Evolutionary conservation across 2,797 vertebrate species (phyloP).

Genomic region (Amphiprion clarkii): DNA sequence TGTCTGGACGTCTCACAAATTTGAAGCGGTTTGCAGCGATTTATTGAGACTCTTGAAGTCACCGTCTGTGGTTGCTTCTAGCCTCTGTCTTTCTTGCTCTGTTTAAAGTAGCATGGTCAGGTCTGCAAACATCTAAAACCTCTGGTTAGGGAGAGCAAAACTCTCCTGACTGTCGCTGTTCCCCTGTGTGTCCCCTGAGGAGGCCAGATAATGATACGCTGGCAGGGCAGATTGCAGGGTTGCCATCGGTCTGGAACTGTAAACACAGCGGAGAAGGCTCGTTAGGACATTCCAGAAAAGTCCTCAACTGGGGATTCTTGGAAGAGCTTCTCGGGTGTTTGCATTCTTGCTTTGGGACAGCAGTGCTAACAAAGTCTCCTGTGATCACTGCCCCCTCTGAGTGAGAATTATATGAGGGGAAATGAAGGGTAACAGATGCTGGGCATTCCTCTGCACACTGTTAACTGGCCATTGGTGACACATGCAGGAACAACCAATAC

Average conservation of each 20-base stretch:
- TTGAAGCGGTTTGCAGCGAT: constrained; percentile 44
- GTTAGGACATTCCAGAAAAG: constrained; percentile 84
- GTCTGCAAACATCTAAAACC: constrained; percentile 50
- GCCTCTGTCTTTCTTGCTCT: constrained; percentile 31
- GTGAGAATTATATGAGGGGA: constrained; percentile 56
- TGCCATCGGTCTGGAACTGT: constrained; percentile 79
- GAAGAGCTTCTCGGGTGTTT: constrained; percentile 76
- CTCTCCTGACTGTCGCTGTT: constrained; percentile 48
- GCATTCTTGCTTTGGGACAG: constrained; percentile 77
- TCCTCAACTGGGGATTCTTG: constrained; percentile 83
- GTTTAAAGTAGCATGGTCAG: constrained; percentile 47
- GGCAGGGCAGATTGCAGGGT: constrained; percentile 81
- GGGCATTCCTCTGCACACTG: constrained; percentile 54
- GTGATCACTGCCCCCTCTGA: constrained; percentile 68
- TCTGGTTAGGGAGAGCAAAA: constrained; percentile 56
- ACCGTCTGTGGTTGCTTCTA: constrained; percentile 43
- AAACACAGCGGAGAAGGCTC: constrained; percentile 77
- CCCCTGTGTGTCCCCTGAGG: constrained; percentile 62
- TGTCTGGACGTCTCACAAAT: constrained; percentile 55
- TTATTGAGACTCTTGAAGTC: constrained; percentile 43
- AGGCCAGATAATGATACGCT: constrained; percentile 80
- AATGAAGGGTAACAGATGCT: constrained; percentile 62
- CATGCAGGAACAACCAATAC: not conserved
- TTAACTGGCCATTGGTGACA: constrained; percentile 35
- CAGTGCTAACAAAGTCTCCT: constrained; percentile 62